These are phyloP conservation scores for Panopea generosa DNA, from an alignment of 2,888 invertebrate genomes.

Conservation along the genomic window DNA sequence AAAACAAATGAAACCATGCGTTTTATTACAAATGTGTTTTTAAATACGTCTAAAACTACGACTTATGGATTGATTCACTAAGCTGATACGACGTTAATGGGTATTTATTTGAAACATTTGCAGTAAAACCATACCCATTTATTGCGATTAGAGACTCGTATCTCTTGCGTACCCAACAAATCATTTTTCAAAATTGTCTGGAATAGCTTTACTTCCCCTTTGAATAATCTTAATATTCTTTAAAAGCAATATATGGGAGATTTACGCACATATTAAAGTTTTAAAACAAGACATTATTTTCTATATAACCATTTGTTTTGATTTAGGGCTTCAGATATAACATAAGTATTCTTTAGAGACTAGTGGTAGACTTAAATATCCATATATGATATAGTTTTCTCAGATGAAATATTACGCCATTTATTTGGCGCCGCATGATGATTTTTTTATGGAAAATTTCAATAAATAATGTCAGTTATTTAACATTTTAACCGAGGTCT, in stretches of 20 bases:
- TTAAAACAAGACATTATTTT: constrained; percentile 14
- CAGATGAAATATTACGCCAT: no score
- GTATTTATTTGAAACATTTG: constrained; percentile 11
- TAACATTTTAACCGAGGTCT: no score
- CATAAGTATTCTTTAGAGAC: no score
- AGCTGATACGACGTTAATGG: constrained; percentile 16
- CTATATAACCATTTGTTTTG: background rate
- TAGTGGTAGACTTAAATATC: no score
- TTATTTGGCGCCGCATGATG: no score
- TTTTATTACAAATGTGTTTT: constrained; percentile 16
- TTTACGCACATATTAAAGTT: constrained; percentile 8
- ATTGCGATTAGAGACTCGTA: background rate
- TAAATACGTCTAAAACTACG: constrained; percentile 8
- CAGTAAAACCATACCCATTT: constrained; percentile 8
- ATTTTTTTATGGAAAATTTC: no score
- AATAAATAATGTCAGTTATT: no score
- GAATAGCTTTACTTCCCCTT: background rate
- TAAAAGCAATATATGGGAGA: constrained; percentile 5
- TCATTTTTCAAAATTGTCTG: constrained; percentile 8
- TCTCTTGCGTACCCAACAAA: constrained; percentile 2
- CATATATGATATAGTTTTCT: no score
- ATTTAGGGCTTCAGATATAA: no score
- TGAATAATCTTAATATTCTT: constrained; percentile 9
- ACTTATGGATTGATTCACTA: constrained; percentile 1
- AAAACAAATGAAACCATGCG: constrained; percentile 14